Evolutionary conservation across 2,888 invertebrate species (phyloP), one percentile per base, ranked within the genome.

Genomic region (Drosophila dives): DNA sequence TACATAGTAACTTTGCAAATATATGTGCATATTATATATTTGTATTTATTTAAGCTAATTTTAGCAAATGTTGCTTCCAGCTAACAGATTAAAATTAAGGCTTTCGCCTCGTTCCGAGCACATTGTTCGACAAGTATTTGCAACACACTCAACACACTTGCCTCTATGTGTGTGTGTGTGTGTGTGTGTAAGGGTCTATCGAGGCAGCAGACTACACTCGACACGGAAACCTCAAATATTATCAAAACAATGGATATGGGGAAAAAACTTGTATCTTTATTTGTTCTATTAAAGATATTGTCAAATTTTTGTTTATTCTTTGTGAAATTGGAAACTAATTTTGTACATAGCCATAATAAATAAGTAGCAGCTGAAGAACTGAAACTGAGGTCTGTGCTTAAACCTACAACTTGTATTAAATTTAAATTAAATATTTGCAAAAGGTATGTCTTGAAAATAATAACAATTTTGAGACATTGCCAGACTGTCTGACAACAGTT

Each of bases 1-100:
- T 34, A 26, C 17, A 10, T 17, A 36, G 34, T 20, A 26, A 62
- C 45, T 15, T 50, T 55, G 38, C 48, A 50, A 33, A 56, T 38
- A n/a, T 69, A 20, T 64, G 51, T 51, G 20, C 26, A 32, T 38
- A 55, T 17, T 32, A 36, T 42, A 63, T 61, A 58, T 53, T 77
- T 62, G 32, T 73, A 73, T 87, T 78, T 76, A 74, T 65, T 86
- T 65, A 67, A 83, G 88, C 74, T 80, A 72, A 80, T 76, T 89
- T 73, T 61, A 51, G 33, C 20, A 48, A 63, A 66, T 36, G 17
- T n/a, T 29, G 45, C 32, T 60, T 38, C 11, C 29, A 33, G 40
- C 33, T 59, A 23, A 29, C 53, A 23, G 42, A 56, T n/a, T 20
- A 23, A 20, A 34, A 34, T 53, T 26, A 36, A 26, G 17, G n/a